Conservation (phyloP, 2,113 vertebrate genomes). For the Oostethus manadensis region DNA sequence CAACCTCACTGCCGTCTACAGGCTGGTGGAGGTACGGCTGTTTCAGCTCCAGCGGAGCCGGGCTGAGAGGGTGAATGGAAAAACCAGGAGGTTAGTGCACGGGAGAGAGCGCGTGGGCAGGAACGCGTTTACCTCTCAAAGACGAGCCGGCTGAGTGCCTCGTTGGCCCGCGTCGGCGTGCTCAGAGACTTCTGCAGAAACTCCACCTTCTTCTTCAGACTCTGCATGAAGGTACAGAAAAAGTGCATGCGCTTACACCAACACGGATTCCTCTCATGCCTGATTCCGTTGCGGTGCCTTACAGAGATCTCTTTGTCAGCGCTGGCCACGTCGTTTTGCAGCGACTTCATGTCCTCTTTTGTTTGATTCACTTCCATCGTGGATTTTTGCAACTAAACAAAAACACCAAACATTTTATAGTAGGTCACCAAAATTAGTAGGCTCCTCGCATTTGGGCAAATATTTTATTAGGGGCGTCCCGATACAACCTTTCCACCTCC, state of each 20-base stretch:
- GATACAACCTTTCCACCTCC: too few species aligned
- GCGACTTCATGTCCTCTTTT: slow-evolving; percentile 79
- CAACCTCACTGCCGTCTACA: slow-evolving; percentile 70
- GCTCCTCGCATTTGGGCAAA: too few species aligned
- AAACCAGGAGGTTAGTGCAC: not conserved
- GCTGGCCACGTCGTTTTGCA: slow-evolving; percentile 82
- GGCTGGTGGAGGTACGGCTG: slow-evolving; percentile 75
- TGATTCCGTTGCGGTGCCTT: slow-evolving; percentile 16
- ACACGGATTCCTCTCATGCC: not conserved
- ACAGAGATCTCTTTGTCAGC: slow-evolving; percentile 90
- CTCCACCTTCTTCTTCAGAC: slow-evolving; percentile 89
- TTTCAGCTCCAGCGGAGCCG: slow-evolving; percentile 78
- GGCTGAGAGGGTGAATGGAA: slow-evolving; percentile 64
- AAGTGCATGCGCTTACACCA: slow-evolving; percentile 3
- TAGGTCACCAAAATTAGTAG: not conserved
- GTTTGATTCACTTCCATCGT: slow-evolving; percentile 70
- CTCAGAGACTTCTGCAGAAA: slow-evolving; percentile 91
- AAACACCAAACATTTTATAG: not conserved
- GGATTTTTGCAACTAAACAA: slow-evolving; percentile 77
- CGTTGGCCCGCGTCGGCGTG: slow-evolving; percentile 80
- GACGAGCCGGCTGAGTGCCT: slow-evolving; percentile 85
- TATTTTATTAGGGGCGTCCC: too few species aligned
- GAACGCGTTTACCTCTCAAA: slow-evolving; percentile 80
- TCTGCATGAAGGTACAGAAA: slow-evolving; percentile 62
- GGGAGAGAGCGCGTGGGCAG: not conserved